Base-by-base conservation (phyloP, 2,888 invertebrate genomes). In the Serripes groenlandicus region DNA sequence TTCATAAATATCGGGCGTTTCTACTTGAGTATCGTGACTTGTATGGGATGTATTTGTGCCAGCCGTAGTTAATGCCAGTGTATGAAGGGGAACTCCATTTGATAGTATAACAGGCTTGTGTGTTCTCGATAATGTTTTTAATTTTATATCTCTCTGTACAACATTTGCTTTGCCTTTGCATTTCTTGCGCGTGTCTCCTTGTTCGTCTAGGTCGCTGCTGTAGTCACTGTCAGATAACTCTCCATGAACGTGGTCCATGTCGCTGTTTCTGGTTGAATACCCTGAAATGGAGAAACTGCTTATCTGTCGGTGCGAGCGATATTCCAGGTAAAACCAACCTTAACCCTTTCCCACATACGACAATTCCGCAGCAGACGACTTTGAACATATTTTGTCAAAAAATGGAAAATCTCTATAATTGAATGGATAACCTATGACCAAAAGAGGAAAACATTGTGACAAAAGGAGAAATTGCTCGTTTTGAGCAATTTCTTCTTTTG, bases 181-280 rank as follows among this genome's bases (percentile, higher is more conserved):
- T 15, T 37, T 66, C 49, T 23, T 37, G 11, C 2, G 3, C 23
- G 23, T 28, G 11, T 26, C 1, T 0, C 4, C 0, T 7, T 66
- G 42, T 23, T 66, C 66, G 9, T 66, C 66, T 15, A 42, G 3
- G n/a, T 66, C 66, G 21, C 66, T 66, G 42, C 28, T 66, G 21
- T 66, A 66, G 42, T 66, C 66, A 18, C 66, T 66, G 37, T 66
- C 66, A n/a, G 37, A 66, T 3, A 66, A 42, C 11, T 23, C 66
- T n/a, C n/a, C n/a, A n/a, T n/a, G n/a, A n/a, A n/a, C 62, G 11
- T n/a, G 15, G 7, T 62, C 28, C 2, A 66, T 3, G 23, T 42
- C 21, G 28, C 26, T 66, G 42, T 23, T 23, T 42, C 66, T n/a
- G 37, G 66, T 58, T 58, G n/a, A n/a, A n/a, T n/a, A n/a, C n/a